Conservation (phyloP, 35 echinoderm and acorn worm genomes). For the Lytechinus pictus region DNA sequence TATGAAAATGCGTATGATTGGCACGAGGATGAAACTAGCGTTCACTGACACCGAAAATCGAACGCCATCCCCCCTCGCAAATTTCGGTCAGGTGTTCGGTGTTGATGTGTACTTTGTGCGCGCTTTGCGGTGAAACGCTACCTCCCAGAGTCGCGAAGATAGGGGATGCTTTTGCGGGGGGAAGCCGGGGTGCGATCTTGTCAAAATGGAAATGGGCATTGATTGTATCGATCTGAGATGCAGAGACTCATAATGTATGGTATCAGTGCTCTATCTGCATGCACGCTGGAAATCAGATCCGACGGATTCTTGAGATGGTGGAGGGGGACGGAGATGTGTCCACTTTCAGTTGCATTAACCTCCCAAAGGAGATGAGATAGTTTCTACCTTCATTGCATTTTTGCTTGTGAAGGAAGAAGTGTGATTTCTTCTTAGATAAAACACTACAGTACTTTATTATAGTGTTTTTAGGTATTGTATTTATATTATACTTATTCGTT, state of each 20-base stretch:
- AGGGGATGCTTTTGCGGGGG: neutral
- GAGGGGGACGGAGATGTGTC: neutral
- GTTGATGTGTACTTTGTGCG: neutral
- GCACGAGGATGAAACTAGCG: neutral
- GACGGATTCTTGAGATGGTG: neutral
- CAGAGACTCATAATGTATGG: conserved; percentile 25
- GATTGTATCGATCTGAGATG: conserved; percentile 26
- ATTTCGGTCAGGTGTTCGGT: neutral
- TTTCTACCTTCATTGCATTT: neutral
- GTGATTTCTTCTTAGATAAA: neutral
- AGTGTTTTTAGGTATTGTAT: too few species aligned
- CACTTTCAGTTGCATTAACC: conserved; percentile 11
- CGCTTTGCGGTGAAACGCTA: conserved; percentile 25
- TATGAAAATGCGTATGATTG: neutral
- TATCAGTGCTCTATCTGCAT: conserved; percentile 16
- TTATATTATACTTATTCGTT: too few species aligned
- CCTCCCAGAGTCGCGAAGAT: neutral
- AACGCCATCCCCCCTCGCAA: neutral
- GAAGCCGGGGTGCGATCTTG: conserved; percentile 23
- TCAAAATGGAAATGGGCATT: conserved; percentile 34
- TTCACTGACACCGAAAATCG: conserved; percentile 25
- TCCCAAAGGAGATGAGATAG: neutral
- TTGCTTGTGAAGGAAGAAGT: neutral
- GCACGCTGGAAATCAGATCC: neutral
- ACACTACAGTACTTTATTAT: neutral